Base-by-base conservation (phyloP, 2,888 invertebrate species). In the Acronicta aceris region DNA sequence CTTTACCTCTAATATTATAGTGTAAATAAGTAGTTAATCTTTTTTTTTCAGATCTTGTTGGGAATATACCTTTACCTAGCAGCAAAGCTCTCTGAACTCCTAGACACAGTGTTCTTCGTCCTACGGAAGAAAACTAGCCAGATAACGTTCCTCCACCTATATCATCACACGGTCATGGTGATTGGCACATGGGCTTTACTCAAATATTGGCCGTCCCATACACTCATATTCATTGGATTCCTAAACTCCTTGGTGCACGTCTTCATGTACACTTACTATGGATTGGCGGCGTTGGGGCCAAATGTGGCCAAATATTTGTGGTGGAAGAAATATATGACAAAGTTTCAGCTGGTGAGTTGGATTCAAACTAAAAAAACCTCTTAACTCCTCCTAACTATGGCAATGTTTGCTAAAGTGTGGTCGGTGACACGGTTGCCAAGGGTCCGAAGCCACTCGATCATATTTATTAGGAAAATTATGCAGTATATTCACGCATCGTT, bases 71-170 rank as follows among this genome's bases (percentile, higher is more conserved):
- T 96, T 79, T 98, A 97, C 82, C 96, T 97, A 81, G 94, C 96
- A 58, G 97, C 97, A 2, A 98, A 98, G 89, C 89, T 97, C 6
- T 94, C 96, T 0, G 98, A 98, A 84, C 95, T 98, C 0, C 80
- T 97, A 49, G 98, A 98, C 81, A 98, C 97, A 0, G 96, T 98
- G 0, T 98, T 99, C 92, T 98, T 98, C 87, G 97, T 98, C 3
- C 87, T 98, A 75, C 95, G 98, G 47, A 98, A 98, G 89, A 89
- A 95, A 92, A 77, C 95, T 92, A 87, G 95, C 49, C 98, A 98
- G 89, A 96, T 98, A 0, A 96, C 98, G 0, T 98, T 98, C 81
- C 95, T 99, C 27, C 98, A 99, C 84, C 96, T 98, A 1, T 98
- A 98, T 83, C 98, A 98, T 87, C 98, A 98, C 83, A 94, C 96